Base-by-base conservation (phyloP, 2,888 invertebrate genomes). In the Drosophila trichaetosa region DNA sequence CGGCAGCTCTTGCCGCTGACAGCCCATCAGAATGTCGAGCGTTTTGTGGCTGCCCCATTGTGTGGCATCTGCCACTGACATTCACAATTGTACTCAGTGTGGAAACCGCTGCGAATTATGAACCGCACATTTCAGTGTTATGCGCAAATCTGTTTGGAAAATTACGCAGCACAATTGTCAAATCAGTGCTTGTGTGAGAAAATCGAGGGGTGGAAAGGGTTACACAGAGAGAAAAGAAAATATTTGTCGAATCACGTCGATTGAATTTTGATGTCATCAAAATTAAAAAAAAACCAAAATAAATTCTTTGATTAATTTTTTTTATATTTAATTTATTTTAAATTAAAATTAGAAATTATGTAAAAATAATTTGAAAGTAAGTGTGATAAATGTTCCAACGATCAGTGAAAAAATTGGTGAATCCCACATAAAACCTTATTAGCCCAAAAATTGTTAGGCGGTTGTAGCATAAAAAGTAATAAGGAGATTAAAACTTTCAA, bases 91-190 rank as follows among this genome's bases (percentile, higher is more conserved):
- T 79, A 73, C 73, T 79, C 69, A 62, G 64, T 63, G 58, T 57
- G 56, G 48, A 38, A 52, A 49, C 38, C 49, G 48, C 64, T 54
- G 56, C 61, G 38, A 73, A 82, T 80, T 71, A 82, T 76, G 66
- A 62, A 54, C 54, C 62, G 36, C 57, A 79, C 52, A 79, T 54
- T 75, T 49, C 24, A 16, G 10, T 34, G 16, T 40, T 52, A 16
- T 62, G 64, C 52, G 53, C 40, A 69, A 70, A 68, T 57, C 59
- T 57, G 67, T 63, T 65, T 58, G 53, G 49, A 52, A 67, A 83
- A 84, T 89, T 83, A 81, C 76, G 79, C 79, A 80, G 89, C 74
- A 72, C 52, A 75, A 83, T 75, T 87, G 65, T 46, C 31, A 56
- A 69, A 36, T 31, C 34, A 36, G 42, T 29, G 18, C 18, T 18